Conservation (phyloP, 2,888 invertebrate species). For the Amitus sp. region DNA sequence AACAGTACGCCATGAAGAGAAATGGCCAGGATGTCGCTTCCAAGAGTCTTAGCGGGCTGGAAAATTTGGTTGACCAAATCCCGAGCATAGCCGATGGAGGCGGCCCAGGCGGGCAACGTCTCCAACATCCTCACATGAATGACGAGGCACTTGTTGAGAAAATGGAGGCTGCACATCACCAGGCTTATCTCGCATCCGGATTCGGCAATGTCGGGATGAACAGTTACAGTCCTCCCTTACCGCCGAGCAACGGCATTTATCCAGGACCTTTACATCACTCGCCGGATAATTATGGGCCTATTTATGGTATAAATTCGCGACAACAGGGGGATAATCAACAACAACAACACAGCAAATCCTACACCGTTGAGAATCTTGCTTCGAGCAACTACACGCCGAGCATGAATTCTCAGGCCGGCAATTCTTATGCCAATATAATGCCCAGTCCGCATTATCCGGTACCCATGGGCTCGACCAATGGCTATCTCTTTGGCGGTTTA, state of each 20-base stretch:
- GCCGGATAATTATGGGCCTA: constrained; percentile 54
- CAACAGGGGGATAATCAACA: constrained; percentile 50
- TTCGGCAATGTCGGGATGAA: constrained; percentile 50
- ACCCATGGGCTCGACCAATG: constrained; percentile 61
- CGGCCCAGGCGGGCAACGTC: constrained; percentile 56
- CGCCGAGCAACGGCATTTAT: constrained; percentile 52
- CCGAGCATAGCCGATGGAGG: constrained; percentile 84
- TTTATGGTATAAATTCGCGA: constrained; percentile 57
- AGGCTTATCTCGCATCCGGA: constrained; percentile 46
- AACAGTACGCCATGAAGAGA: constrained; percentile 59
- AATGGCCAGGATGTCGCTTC: constrained; percentile 79
- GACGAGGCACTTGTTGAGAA: constrained; percentile 58
- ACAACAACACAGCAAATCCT: constrained; percentile 61
- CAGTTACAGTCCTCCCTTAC: constrained; percentile 60
- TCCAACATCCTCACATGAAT: constrained; percentile 53
- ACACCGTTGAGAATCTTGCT: constrained; percentile 65
- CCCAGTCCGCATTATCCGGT: constrained; percentile 65
- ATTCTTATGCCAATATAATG: constrained; percentile 63
- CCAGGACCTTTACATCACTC: constrained; percentile 53
- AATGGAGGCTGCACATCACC: constrained; percentile 55
- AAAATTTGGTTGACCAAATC: constrained; percentile 91
- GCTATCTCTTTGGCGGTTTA: constrained; percentile 60
- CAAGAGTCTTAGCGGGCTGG: constrained; percentile 86
- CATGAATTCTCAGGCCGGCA: constrained; percentile 52
- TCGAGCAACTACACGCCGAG: constrained; percentile 64